phyloP scores from a whole-genome alignment of 2,113 vertebrate genomes.

The Polyodon spathula region DNA sequence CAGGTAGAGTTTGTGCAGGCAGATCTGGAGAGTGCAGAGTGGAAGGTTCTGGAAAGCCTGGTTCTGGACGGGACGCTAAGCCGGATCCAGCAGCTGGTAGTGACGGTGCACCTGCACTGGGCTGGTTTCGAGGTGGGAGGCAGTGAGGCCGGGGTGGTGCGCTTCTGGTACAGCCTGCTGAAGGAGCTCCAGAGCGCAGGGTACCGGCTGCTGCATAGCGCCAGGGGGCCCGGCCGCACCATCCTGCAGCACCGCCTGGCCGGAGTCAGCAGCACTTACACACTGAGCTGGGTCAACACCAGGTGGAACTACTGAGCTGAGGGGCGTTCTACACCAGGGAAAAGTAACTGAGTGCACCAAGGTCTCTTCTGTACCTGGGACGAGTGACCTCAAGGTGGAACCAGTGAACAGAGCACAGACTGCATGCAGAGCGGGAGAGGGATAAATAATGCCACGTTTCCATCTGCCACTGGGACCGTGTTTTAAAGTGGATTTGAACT shows the following conservation, averaged over 20 bases:
- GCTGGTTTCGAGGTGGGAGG: conserved; percentile 59
- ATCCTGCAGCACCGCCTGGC: conserved; percentile 37
- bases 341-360: too few species aligned
- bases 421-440: too few species aligned
- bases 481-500: too few species aligned
- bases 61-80: conserved; percentile 41
- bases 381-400: too few species aligned
- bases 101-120: conserved; percentile 57
- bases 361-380: too few species aligned
- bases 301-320: conserved; percentile 20
- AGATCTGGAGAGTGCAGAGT: conserved; percentile 57
- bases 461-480: too few species aligned
- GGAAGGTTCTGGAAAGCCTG: conserved; percentile 59
- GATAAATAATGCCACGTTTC: too few species aligned
- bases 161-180: conserved; percentile 61
- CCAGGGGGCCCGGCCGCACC: conserved; percentile 33
- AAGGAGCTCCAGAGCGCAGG: conserved; percentile 39
- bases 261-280: conserved; percentile 49
- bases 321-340: not conserved
- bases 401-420: too few species aligned
- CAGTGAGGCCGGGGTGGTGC: conserved; percentile 46
- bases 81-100: conserved; percentile 49
- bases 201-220: conserved; percentile 45
- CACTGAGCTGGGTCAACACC: conserved; percentile 56
- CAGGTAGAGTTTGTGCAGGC: conserved; percentile 53